These are phyloP conservation scores for Caenorhabditis sp. DNA, from an alignment of 2,888 invertebrate genomes.

Conservation along the genomic window DNA sequence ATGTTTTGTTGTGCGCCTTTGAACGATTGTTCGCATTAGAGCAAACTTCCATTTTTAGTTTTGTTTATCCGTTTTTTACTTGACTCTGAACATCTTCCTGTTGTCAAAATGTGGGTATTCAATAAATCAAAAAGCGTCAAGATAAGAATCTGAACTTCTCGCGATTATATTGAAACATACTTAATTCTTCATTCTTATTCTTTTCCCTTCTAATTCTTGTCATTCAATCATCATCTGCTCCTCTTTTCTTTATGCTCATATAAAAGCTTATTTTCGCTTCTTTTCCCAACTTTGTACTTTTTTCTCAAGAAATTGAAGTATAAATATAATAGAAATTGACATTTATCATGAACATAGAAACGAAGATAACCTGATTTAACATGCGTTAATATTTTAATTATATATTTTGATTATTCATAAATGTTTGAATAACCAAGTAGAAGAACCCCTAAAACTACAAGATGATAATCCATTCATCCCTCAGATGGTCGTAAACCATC, in stretches of 20 bases:
- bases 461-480: slow-evolving; percentile 1
- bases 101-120: neutral
- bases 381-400: neutral
- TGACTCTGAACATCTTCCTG: too few species aligned
- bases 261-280: neutral
- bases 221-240: slow-evolving; percentile 2
- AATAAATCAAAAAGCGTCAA: neutral
- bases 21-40: too few species aligned
- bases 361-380: neutral
- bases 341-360: neutral
- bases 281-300: neutral
- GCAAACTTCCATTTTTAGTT: neutral
- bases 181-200: slow-evolving; percentile 1
- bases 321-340: too few species aligned
- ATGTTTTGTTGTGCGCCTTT: neutral
- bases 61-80: too few species aligned
- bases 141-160: neutral
- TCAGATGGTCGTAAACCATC: neutral
- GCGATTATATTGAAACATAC: neutral
- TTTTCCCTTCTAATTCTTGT: neutral
- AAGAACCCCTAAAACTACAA: neutral
- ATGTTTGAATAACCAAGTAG: too few species aligned
- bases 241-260: neutral
- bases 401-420: neutral
- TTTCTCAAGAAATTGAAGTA: neutral